Conservation (phyloP, 1,140 invertebrate species). For the Pachyrhynchus sulphureomaculatus region DNA sequence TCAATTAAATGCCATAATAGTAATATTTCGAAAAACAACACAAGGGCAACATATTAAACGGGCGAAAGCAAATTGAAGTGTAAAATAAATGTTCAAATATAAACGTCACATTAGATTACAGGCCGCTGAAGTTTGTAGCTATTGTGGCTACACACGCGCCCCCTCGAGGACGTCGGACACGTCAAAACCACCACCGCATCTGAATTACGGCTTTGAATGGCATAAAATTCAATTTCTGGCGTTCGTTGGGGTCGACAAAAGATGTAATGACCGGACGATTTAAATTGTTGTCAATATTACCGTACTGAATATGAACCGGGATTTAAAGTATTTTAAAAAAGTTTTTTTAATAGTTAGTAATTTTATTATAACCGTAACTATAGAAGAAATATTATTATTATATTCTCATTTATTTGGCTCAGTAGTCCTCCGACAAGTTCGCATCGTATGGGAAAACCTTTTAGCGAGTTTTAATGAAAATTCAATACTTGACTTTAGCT, state of each 20-base stretch:
- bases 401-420: too few relatives aligned
- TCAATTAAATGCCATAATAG: too few relatives aligned
- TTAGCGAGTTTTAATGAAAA: too few relatives aligned
- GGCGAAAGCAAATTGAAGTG: too few relatives aligned
- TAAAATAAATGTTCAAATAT: conserved; percentile 10
- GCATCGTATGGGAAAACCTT: too few relatives aligned
- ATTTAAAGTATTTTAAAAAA: too few relatives aligned
- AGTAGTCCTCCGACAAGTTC: too few relatives aligned
- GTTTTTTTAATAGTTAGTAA: too few relatives aligned
- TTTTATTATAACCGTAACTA: too few relatives aligned
- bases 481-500: too few relatives aligned
- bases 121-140: conserved; percentile 18
- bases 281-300: conserved; percentile 17
- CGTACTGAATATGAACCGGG: not conserved
- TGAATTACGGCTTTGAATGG: conserved; percentile 29
- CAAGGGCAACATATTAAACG: not conserved
- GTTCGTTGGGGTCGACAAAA: conserved; percentile 16
- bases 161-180: not conserved
- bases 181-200: conserved; percentile 30
- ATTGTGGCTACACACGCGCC: conserved; percentile 17
- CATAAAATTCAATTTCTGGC: conserved; percentile 29
- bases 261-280: conserved; percentile 30
- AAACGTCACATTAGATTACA: conserved; percentile 32
- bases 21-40: not conserved
- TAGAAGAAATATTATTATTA: too few relatives aligned